Evolutionary conservation across 1,140 invertebrate genomes (phyloP).

Genomic region (Hirudo medicinalis): DNA sequence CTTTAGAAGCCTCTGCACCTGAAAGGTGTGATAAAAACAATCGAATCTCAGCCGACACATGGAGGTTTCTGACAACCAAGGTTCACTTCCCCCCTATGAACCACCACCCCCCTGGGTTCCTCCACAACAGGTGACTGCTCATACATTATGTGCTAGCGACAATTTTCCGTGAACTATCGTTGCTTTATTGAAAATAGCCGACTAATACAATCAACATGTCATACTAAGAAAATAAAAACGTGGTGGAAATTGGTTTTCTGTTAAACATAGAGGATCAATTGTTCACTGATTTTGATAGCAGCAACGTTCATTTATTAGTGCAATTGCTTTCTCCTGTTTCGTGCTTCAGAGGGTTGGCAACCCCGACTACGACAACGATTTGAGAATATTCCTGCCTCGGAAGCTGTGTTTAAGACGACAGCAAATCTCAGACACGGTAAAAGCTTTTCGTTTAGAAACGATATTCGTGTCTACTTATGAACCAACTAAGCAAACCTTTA

Average conservation of each 20-base stretch:
- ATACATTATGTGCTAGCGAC: neutral
- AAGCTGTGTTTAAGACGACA: conserved; percentile 17
- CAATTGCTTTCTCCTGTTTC: neutral
- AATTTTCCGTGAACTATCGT: too few species aligned
- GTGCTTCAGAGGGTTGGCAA: conserved; percentile 19
- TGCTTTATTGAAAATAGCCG: too few species aligned
- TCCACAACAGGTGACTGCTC: conserved; percentile 23
- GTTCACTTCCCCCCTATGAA: conserved; percentile 27
- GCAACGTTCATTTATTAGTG: neutral
- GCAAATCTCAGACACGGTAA: conserved; percentile 20
- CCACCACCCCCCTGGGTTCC: conserved; percentile 28
- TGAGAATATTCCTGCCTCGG: conserved; percentile 21
- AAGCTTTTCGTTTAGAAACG: neutral
- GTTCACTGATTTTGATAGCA: neutral
- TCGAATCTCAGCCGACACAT: too few species aligned
- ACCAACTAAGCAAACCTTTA: too few species aligned
- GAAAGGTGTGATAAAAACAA: too few species aligned
- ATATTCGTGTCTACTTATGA: conserved; percentile 5
- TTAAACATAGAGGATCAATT: too few species aligned
- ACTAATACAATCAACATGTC: too few species aligned
- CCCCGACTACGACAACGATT: conserved; percentile 22
- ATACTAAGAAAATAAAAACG: too few species aligned
- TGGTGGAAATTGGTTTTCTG: too few species aligned
- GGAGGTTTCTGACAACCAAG: neutral
- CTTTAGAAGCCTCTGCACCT: too few species aligned